phyloP scores from a whole-genome alignment of 2,113 vertebrate species.

The Hydropotes inermis region DNA sequence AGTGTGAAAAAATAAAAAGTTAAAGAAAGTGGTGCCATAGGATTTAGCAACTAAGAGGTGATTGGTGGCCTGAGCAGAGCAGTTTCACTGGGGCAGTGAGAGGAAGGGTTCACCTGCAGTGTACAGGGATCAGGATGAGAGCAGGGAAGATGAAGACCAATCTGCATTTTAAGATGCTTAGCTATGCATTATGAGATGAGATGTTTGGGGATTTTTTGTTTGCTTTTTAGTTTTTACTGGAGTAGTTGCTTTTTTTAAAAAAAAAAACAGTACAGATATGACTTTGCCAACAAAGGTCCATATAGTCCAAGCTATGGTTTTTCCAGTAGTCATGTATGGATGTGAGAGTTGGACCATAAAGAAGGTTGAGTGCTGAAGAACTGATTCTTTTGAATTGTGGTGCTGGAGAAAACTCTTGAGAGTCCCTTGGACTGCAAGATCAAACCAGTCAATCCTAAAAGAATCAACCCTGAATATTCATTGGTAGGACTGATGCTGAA shows the following conservation, averaged over 20 bases:
- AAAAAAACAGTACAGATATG: neutral
- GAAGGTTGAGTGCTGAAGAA: neutral
- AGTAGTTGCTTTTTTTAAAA: neutral
- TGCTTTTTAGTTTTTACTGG: neutral
- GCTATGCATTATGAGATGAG: neutral
- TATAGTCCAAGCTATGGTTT: neutral
- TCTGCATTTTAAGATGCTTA: neutral
- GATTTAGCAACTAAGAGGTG: neutral
- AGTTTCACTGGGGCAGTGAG: accelerated
- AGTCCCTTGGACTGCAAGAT: neutral
- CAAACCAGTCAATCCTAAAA: neutral
- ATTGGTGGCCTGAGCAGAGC: neutral
- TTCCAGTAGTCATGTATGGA: neutral
- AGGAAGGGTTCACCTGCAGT: neutral
- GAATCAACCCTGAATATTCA: neutral
- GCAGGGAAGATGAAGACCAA: too few relatives aligned
- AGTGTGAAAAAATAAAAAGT: neutral
- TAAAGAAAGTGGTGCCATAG: neutral
- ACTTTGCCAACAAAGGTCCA: accelerated
- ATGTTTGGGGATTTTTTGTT: neutral
- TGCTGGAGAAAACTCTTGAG: neutral
- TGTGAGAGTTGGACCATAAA: neutral
- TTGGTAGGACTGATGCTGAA: neutral
- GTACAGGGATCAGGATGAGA: neutral
- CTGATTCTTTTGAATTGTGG: neutral